These are phyloP conservation scores for Phortica okadai DNA, from an alignment of 2,888 invertebrate genomes.

Conservation along the genomic window DNA sequence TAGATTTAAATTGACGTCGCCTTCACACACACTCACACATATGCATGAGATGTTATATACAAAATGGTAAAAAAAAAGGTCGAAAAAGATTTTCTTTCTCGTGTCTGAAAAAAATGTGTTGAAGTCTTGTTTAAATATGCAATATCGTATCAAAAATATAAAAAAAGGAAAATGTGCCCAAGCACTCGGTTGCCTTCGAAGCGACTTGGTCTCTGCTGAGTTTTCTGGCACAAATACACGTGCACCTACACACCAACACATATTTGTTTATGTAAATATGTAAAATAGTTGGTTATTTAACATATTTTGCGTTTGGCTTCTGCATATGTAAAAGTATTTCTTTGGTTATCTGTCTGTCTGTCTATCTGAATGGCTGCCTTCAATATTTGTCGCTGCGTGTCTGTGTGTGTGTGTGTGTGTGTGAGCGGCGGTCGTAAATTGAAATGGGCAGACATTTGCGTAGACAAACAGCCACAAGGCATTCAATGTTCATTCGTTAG, in stretches of 20 bases:
- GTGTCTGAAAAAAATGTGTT: background rate
- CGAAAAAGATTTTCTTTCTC: background rate
- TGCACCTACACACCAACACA: constrained; percentile 29
- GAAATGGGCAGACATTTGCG: constrained; percentile 60
- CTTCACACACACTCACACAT: constrained; percentile 56
- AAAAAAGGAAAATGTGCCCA: too few relatives aligned
- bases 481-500: constrained; percentile 21
- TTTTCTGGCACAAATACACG: constrained; percentile 11
- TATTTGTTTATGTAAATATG: constrained; percentile 58
- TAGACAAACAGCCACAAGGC: constrained; percentile 53
- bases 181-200: too few relatives aligned
- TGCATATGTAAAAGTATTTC: background rate
- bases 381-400: too few relatives aligned
- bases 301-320: constrained; percentile 53
- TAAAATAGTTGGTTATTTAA: constrained; percentile 70
- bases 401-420: background rate
- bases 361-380: background rate
- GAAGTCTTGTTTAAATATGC: background rate
- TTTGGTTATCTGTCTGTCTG: background rate
- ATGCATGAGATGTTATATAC: constrained; percentile 28
- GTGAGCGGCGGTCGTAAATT: constrained; percentile 47
- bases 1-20: constrained; percentile 69
- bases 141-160: too few relatives aligned
- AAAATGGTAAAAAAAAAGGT: background rate
- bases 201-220: too few relatives aligned